Evolutionary conservation across 2,797 vertebrate genomes (phyloP).

Genomic region (Sciurus vulgaris): DNA sequence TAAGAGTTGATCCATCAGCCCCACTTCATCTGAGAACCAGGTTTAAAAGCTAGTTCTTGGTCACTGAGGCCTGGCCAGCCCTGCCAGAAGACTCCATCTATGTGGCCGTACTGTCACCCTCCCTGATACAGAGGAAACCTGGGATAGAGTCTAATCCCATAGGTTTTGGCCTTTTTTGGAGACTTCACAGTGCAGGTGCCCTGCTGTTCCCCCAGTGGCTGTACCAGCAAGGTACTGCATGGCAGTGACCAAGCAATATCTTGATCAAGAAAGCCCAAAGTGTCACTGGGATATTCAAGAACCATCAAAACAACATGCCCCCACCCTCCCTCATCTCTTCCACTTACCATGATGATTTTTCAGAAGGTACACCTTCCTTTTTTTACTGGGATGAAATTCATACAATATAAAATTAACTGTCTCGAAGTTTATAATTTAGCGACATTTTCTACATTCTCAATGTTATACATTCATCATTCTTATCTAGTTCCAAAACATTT

Average conservation of each 20-base stretch:
- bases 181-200: background rate
- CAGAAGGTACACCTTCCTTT: background rate
- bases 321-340: background rate
- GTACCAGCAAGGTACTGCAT: background rate
- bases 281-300: background rate
- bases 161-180: background rate
- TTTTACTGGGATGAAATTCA: constrained; percentile 34
- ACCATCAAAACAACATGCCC: background rate
- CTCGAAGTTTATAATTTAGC: background rate
- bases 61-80: background rate
- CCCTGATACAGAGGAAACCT: background rate
- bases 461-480: background rate
- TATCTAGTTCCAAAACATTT: constrained; percentile 10
- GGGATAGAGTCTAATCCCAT: background rate
- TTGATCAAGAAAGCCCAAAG: background rate
- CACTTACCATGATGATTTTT: background rate
- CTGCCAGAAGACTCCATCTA: background rate
- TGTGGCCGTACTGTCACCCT: background rate
- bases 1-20: background rate
- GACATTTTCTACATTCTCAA: background rate
- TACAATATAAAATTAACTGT: background rate
- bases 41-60: background rate
- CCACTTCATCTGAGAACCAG: background rate
- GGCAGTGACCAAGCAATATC: background rate
- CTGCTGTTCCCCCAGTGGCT: background rate